A percentile compares a stretch with the other conserved stretches of the same genome.
Conservation (phyloP, 2,113 vertebrate species). For the Osmerus mordax region DNA sequence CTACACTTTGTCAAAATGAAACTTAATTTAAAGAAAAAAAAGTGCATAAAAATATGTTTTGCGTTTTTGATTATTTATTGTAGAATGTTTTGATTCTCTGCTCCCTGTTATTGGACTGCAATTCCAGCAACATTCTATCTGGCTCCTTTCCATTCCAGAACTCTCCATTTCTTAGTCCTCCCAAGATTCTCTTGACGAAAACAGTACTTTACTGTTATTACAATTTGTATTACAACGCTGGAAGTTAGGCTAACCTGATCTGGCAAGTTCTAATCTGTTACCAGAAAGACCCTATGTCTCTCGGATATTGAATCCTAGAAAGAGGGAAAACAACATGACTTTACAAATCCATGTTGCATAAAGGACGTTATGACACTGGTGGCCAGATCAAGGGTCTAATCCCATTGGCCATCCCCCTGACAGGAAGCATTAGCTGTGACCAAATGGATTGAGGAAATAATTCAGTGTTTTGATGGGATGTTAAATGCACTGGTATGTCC, state of each 20-base stretch:
- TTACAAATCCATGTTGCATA: too few relatives aligned
- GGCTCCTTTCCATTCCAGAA: conserved; percentile 61
- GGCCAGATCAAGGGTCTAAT: conserved; percentile 25
- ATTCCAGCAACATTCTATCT: conserved; percentile 78
- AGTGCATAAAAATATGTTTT: conserved; percentile 83
- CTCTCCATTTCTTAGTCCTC: conserved; percentile 49
- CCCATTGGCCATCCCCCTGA: conserved; percentile 39
- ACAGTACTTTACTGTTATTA: conserved; percentile 67
- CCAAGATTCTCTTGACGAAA: conserved; percentile 68
- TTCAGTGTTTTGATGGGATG: conserved; percentile 51
- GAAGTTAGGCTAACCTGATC: not conserved
- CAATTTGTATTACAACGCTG: conserved; percentile 17
- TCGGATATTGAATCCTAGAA: not conserved
- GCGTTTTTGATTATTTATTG: conserved; percentile 99
- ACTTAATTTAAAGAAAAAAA: conserved; percentile 94
- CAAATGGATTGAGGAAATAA: conserved; percentile 60
- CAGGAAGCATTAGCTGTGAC: conserved; percentile 70
- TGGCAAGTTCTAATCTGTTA: too few relatives aligned
- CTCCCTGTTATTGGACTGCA: conserved; percentile 90
- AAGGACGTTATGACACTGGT: conserved; percentile 15
- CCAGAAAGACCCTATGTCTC: not conserved
- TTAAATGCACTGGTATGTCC: conserved; percentile 59
- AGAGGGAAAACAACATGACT: not conserved
- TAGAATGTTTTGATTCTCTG: conserved; percentile 75
- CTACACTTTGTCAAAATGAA: conserved; percentile 99